Base-by-base conservation (phyloP, 2,113 vertebrate species). In the Dicentrarchus labrax region DNA sequence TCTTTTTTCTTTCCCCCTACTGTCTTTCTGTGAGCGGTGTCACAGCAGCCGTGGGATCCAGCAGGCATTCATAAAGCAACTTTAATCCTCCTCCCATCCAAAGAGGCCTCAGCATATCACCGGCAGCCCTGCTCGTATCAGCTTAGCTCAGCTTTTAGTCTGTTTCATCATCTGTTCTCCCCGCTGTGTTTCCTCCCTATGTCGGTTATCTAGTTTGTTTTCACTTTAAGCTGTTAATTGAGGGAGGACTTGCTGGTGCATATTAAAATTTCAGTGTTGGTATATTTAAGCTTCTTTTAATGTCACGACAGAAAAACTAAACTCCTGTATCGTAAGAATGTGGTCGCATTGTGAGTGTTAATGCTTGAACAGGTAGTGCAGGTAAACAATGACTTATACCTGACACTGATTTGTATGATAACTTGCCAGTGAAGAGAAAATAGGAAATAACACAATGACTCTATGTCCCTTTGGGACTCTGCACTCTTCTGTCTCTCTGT, bases 41-140 rank as follows among this genome's bases (percentile, higher is more conserved):
- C 83, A 78, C 81, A 69, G 67, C 83, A 79, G 74, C 50, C 43
- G 30, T 43, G 78, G 65, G 72, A 78, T 77, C 82, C 67, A 36
- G 79, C 65, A 60, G 64, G 13, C 60, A 8, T 12, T 12, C 82
- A 73, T 81, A 82, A 69, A 87, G 71, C 74, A 78, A 82, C 80
- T 79, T 81, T 87, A 88, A 86, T 88, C 78, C 85, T 80, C 67
- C 71, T 78, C 84, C 59, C 65, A 47, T 75, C 80, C 82, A 88
- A 82, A 88, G 83, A 88, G 80, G 77, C 82, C 82, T 91, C 83
- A 30, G 81, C 60, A 59, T 80, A 70, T 90, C 84, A 86, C 67
- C 54, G 67, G 48, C 62, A 67, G 79, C 68, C 56, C 50, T 41
- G 86, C 73, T 84, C 10, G 39, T 74, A 67, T 86, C 88, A 74